Percentiles rank a stretch among this genome's conserved stretches.
phyloP scores from a whole-genome alignment of 2,888 invertebrate genomes.

The Dendrolimus pini region DNA sequence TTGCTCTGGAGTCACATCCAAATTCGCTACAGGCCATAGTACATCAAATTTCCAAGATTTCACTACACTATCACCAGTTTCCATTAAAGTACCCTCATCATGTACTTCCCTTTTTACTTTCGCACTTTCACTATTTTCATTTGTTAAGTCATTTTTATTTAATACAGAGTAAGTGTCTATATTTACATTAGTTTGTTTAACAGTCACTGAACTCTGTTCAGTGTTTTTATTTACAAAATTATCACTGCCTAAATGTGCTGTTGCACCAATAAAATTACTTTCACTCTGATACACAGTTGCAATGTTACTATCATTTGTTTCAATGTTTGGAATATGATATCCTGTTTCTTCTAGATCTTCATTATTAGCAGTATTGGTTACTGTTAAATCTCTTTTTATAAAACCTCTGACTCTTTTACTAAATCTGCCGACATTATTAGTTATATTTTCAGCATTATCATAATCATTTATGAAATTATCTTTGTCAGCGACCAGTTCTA shows the following conservation, averaged over 20 bases:
- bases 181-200: background rate
- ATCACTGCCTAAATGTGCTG: background rate
- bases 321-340: background rate
- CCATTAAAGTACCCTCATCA: slow-evolving; percentile 48
- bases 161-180: background rate
- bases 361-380: slow-evolving; percentile 9
- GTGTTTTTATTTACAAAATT: background rate
- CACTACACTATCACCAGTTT: slow-evolving; percentile 57
- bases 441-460: slow-evolving; percentile 27
- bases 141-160: background rate
- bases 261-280: background rate
- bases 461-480: slow-evolving; percentile 45
- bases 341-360: background rate
- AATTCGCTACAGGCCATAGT: slow-evolving; percentile 85
- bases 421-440: slow-evolving; percentile 5
- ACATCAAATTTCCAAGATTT: slow-evolving; percentile 83
- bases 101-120: slow-evolving; percentile 42
- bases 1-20: slow-evolving; percentile 84
- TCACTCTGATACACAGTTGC: background rate
- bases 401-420: slow-evolving; percentile 1
- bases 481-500: slow-evolving; percentile 57
- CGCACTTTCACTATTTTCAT: slow-evolving; percentile 3
- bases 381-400: slow-evolving; percentile 7
- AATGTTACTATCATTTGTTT: background rate
- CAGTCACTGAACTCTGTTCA: background rate